Base-by-base conservation (phyloP, 2,888 invertebrate species). In the Saturnia japonica region DNA sequence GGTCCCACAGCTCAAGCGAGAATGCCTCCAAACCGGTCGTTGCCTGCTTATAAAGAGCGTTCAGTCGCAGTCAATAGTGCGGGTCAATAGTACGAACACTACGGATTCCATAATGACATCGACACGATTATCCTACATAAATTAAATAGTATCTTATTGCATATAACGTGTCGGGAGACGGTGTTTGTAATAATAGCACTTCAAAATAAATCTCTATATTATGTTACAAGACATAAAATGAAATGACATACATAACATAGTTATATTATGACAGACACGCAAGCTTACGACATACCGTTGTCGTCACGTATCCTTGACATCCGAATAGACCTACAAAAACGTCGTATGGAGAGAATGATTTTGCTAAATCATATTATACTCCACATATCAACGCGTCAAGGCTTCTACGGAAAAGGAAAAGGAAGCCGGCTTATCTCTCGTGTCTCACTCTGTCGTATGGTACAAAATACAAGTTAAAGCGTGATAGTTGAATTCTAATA, bases 381-480 rank as follows among this genome's bases (percentile, higher is more conserved):
- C 73, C 76, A 78, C 85, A 84, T 83, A 85, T 85, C 84, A 83
- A 78, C 80, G 74, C 79, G 79, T 83, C 80, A 80, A 75, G 80
- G 79, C 74, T 79, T 71, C 72, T 75, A 69, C 78, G 83, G 80
- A 84, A 83, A 76, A 71, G 80, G 76, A 82, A 80, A 78, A 77
- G 85, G 85, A 85, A 78, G 79, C 76, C 70, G 74, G 84, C 85
- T 85, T 85, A 85, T 85, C 85, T 84, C 83, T 74, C 78, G 69
- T 67, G 79, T 83, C 82, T 82, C 76, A 71, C 74, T 84, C 75
- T 76, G 72, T 68, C 62, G 62, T 11, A n/a, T 67, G 73, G 77
- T 62, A 0, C 62, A 74, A 79, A 54, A 0, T 40, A 66, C 16
- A 22, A 34, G 77, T 62, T 77, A 0, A 12, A 82, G 80, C 83